A percentile compares a stretch with the other conserved stretches of the same genome.
Conservation (phyloP, 2,113 vertebrate species). For the Rhinogobius similis region DNA sequence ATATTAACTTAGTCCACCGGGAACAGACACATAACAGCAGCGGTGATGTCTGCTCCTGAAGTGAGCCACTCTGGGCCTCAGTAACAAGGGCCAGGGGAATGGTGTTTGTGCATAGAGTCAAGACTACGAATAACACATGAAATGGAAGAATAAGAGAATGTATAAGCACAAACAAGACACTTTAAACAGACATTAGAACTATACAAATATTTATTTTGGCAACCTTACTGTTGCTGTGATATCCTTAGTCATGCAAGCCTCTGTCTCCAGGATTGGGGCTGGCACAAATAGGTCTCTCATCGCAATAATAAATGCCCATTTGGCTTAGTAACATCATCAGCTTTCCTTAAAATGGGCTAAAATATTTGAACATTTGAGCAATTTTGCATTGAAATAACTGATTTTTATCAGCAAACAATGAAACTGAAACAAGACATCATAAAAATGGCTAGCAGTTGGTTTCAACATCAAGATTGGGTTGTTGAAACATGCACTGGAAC, state of each 20-base stretch:
- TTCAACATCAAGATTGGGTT: background rate
- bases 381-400: background rate
- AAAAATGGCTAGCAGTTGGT: background rate
- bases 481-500: background rate
- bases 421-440: background rate
- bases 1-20: slow-evolving; percentile 26
- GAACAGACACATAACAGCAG: slow-evolving; percentile 39
- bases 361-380: too few species aligned
- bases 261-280: background rate
- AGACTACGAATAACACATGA: background rate
- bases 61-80: slow-evolving; percentile 37
- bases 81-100: slow-evolving; percentile 66
- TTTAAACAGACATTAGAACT: background rate
- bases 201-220: background rate
- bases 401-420: background rate
- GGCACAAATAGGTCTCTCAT: too few species aligned
- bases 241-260: too few species aligned
- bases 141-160: background rate
- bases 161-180: background rate
- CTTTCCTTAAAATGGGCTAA: background rate
- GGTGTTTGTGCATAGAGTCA: slow-evolving; percentile 3
- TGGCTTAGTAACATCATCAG: background rate
- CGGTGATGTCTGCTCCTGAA: slow-evolving; percentile 45
- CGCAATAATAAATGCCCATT: background rate
- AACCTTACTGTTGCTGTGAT: background rate